phyloP scores from a whole-genome alignment of 1,140 invertebrate species.

The Drosophila pectinifera region DNA sequence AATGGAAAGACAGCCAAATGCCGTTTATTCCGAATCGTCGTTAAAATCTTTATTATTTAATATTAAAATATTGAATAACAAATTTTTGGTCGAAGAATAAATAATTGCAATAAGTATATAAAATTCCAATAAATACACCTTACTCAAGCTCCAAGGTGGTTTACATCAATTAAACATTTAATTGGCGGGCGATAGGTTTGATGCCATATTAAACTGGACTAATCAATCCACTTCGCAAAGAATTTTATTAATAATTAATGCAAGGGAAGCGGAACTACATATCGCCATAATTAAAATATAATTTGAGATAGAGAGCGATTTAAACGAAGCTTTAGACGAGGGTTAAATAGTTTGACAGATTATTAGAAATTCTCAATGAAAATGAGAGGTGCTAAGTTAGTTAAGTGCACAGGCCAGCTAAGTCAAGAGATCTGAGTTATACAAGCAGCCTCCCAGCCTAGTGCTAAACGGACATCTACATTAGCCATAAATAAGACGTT shows the following conservation, averaged over 20 bases:
- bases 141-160: not conserved
- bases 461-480: conserved; percentile 7
- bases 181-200: conserved; percentile 25
- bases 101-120: not conserved
- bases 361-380: not conserved
- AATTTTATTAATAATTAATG: conserved; percentile 26
- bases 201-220: conserved; percentile 25
- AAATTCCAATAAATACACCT: not conserved
- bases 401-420: not conserved
- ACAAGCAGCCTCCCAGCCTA: not conserved
- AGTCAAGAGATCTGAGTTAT: not conserved
- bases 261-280: not conserved
- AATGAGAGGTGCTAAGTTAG: not conserved
- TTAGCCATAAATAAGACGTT: not conserved
- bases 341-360: conserved; percentile 17
- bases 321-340: not conserved
- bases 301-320: not conserved
- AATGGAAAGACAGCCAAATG: too few species aligned
- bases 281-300: not conserved
- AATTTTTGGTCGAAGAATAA: too few species aligned
- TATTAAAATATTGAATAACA: too few species aligned
- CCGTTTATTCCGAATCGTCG: too few species aligned
- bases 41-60: too few species aligned
- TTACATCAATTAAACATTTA: conserved; percentile 15
- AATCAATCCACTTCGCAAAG: conserved; percentile 5